phyloP scores from a whole-genome alignment of 2,797 vertebrate species.

The Vireo griseus region DNA sequence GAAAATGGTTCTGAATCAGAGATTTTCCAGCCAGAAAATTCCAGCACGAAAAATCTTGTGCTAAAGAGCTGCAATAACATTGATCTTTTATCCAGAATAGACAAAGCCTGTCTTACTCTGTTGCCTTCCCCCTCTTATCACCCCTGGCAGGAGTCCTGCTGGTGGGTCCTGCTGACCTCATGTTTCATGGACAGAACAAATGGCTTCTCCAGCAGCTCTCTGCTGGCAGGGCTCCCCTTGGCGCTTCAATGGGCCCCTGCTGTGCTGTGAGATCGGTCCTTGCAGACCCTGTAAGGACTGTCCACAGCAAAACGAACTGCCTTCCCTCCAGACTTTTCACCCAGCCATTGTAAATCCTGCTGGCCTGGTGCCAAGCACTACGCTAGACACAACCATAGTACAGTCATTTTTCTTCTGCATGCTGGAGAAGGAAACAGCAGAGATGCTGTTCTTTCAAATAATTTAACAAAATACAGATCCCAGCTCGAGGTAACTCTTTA shows the following conservation, averaged over 20 bases:
- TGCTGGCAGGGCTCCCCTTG: conserved; percentile 38
- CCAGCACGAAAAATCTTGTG: not conserved
- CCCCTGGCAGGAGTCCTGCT: not conserved
- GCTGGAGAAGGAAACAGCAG: conserved; percentile 67
- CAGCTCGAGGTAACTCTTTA: conserved; percentile 66
- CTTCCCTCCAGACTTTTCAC: conserved; percentile 64
- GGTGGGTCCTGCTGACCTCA: conserved; percentile 43
- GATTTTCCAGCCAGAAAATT: not conserved
- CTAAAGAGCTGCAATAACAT: not conserved
- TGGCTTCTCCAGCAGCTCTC: conserved; percentile 48
- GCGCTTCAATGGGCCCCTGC: not conserved
- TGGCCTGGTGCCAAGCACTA: conserved; percentile 58
- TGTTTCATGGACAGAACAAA: conserved; percentile 21
- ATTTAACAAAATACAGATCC: conserved; percentile 70
- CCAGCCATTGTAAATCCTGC: conserved; percentile 65
- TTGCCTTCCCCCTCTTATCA: not conserved
- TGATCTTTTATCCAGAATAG: not conserved
- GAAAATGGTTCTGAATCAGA: not conserved
- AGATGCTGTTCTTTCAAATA: conserved; percentile 69
- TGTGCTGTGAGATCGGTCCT: not conserved
- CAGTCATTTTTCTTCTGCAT: conserved; percentile 67
- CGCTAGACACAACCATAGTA: conserved; percentile 66
- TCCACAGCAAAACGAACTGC: conserved; percentile 41
- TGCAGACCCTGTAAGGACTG: conserved; percentile 40
- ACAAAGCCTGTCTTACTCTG: not conserved